Evolutionary conservation across 2,797 vertebrate species (phyloP), one percentile per base, ranked within the genome.

Genomic region (Catamblyrhynchus diadema): DNA sequence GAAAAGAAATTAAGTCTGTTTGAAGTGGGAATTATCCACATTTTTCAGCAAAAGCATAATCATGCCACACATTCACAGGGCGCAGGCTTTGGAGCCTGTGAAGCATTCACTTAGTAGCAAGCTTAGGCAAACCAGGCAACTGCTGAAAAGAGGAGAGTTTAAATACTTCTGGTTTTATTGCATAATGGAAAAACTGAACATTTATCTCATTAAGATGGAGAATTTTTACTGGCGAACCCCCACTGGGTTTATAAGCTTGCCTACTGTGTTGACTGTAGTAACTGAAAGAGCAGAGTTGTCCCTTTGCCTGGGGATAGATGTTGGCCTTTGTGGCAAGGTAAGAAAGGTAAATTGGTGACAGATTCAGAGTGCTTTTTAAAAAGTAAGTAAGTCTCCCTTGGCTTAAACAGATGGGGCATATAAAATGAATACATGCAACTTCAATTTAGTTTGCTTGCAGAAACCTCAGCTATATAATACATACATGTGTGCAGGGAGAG

Each of bases 21-120:
- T 96, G 93, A 95, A 93, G 85, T 96, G 93, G 85, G 91, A 96
- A 95, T 94, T 93, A 92, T 48, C 44, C 73, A 84, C 86, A 96
- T 95, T 89, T 93, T 95, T 94, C 69, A 84, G 80, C 82, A 90
- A 93, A 93, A 75, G 11, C 72, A 86, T 90, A 90, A 94, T 93
- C 69, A 54, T 24, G 37, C 65, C 0, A 0, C 69, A 65, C 50
- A 87, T 80, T 93, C 81, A 59, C 65, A 81, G 50, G 84, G 69
- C 25, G 80, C 53, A 37, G 57, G 39, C 69, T 96, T 94, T 90
- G 92, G 92, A 95, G 81, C 64, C 84, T 56, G 72, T 72, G 84
- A 93, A 87, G 25, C 59, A 54, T 59, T 83, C 72, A 56, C 69
- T 86, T 59, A 72, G 73, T 56, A 92, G 92, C 59, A 93, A 94